Percentiles rank a stretch among this genome's conserved stretches.
Conservation (phyloP, 2,797 vertebrate species). For the Margarornis squamiger region DNA sequence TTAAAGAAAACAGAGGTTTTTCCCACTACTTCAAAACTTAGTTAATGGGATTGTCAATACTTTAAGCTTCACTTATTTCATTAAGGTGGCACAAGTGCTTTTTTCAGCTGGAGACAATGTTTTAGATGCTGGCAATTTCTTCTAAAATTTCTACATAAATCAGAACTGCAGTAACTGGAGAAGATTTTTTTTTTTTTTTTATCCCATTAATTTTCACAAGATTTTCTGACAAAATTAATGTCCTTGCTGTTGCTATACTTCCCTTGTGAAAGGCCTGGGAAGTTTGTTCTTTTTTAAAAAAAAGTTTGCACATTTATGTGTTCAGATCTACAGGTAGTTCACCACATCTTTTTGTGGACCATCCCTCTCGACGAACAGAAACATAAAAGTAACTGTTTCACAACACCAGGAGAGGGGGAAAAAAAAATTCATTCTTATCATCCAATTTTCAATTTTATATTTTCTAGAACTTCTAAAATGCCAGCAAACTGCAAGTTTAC, state of each 20-base stretch:
- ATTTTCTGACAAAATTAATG: background rate
- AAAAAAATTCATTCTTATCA: background rate
- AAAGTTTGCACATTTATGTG: too few species aligned
- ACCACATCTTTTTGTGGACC: background rate
- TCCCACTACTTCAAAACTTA: background rate
- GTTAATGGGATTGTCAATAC: background rate
- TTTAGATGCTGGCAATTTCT: background rate
- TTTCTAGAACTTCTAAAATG: background rate
- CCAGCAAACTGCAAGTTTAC: background rate
- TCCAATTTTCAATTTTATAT: background rate
- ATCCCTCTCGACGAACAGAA: background rate
- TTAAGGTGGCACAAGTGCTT: background rate
- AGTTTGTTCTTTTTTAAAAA: background rate
- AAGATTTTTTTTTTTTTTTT: background rate
- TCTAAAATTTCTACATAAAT: background rate
- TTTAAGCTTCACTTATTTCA: background rate
- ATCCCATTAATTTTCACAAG: background rate
- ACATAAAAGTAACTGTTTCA: background rate
- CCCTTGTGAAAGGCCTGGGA: background rate
- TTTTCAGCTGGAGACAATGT: background rate
- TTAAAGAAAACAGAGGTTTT: background rate
- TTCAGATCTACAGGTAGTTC: background rate
- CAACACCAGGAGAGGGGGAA: background rate
- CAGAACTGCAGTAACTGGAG: background rate
- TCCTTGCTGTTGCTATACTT: background rate